phyloP scores from a whole-genome alignment of 2,888 invertebrate genomes.

The Zootermopsis nevadensis region DNA sequence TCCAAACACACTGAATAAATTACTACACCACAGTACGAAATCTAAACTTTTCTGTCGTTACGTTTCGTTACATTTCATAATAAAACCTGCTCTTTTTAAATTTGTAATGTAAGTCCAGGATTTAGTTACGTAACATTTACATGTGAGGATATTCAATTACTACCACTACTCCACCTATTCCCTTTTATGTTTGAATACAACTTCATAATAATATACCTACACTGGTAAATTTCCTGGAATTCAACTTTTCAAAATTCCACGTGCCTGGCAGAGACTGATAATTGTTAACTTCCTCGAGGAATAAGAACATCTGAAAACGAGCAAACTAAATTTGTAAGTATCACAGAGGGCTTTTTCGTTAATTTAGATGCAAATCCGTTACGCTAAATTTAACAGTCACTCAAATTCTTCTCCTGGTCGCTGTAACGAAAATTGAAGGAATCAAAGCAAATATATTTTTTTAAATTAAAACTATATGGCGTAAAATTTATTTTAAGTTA shows the following conservation, averaged over 20 bases:
- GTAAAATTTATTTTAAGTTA: too few relatives aligned
- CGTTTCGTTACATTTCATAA: slow-evolving; percentile 3
- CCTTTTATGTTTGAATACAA: neutral
- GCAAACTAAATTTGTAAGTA: neutral
- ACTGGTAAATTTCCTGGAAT: neutral
- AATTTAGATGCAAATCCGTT: too few relatives aligned
- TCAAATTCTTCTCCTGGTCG: too few relatives aligned
- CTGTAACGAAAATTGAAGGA: too few relatives aligned
- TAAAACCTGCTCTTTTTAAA: slow-evolving; percentile 14
- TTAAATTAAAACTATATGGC: too few relatives aligned
- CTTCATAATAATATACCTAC: neutral
- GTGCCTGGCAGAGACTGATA: neutral
- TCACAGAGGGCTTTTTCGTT: too few relatives aligned
- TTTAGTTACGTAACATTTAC: slow-evolving; percentile 33
- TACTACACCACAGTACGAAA: neutral
- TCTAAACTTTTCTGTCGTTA: neutral
- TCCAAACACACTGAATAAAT: neutral
- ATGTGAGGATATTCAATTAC: slow-evolving; percentile 32
- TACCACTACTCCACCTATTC: neutral
- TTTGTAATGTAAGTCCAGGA: slow-evolving; percentile 18
- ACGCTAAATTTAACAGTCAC: too few relatives aligned
- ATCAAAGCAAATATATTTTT: too few relatives aligned
- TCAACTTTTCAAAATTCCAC: neutral
- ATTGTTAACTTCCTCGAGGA: neutral
- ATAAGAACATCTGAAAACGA: neutral